Evolutionary conservation across 1,140 invertebrate species (phyloP), one percentile per base, ranked within the genome.

Genomic region (Steinernema khuongi): DNA sequence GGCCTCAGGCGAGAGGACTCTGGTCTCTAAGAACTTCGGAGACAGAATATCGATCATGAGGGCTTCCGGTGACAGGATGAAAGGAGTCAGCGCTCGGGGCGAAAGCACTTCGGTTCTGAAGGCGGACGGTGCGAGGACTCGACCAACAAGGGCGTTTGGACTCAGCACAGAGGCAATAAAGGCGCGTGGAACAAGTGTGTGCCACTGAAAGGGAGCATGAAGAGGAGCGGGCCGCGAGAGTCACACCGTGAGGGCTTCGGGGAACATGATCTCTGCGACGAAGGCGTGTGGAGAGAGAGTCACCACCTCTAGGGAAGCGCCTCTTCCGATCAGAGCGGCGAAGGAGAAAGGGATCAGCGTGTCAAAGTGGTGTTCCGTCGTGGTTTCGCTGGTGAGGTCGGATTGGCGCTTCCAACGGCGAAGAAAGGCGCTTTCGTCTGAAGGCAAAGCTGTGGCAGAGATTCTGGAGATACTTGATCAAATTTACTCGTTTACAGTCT

Each of bases 91-190:
- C 4, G 76, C 76, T 68, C 76, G 68, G 29, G 76, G 76, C 14
- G 76, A 76, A 1, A 77, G 41, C 0, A 77, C 74, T 72, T 77
- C 76, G n/a, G 76, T 74, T 29, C 74, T 41, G 41, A 77, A 73
- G 4, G 76, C 76, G n/a, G 76, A 44, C 19, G 76, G 76, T 14
- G 74, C 71, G n/a, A 77, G 69, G n/a, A 77, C 69, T 50, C 76
- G 41, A 0, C 73, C 76, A 31, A 77, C 70, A 1, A 77, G 31
- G 0, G 76, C 76, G 31, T 74, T 50, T 36, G 76, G 76, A 18
- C 70, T 50, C 1, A 77, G 32, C 1, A 77, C 44, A 11, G 76
- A 71, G 26, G 72, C 73, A 30, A 77, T 77, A 28, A 77, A 76
- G 0, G 76, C 76, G 14, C 74, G 69, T 28, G 76, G 76, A 60